Evolutionary conservation across 2,113 vertebrate species (phyloP).

Genomic region (Hippocampus abdominalis): DNA sequence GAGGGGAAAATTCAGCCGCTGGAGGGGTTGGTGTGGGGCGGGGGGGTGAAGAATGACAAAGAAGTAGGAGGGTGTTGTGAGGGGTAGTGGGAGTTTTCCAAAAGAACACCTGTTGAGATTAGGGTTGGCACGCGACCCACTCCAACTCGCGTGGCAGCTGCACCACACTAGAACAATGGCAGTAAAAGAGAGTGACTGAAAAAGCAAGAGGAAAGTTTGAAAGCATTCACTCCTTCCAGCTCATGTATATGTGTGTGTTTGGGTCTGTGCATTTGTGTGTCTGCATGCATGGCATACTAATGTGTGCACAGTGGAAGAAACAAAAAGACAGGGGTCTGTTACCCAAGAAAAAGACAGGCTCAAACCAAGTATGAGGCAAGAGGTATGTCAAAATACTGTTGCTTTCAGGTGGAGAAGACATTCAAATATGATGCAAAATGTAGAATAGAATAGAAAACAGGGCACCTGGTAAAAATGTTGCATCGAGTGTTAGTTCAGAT

Average conservation of each 20-base stretch:
- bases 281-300: conserved; percentile 42
- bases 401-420: conserved; percentile 26
- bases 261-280: conserved; percentile 20
- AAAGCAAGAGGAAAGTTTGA: conserved; percentile 64
- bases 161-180: conserved; percentile 66
- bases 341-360: conserved; percentile 40
- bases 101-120: conserved; percentile 71
- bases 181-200: conserved; percentile 54
- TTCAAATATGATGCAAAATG: conserved; percentile 1
- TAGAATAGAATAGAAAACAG: conserved; percentile 16
- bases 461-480: conserved; percentile 44
- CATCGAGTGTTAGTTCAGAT: background rate
- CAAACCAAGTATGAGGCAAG: conserved; percentile 42
- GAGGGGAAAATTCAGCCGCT: background rate
- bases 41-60: conserved; percentile 35
- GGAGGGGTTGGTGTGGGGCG: conserved; percentile 17
- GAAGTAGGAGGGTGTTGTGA: conserved; percentile 13
- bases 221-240: conserved; percentile 65
- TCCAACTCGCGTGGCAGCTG: conserved; percentile 66
- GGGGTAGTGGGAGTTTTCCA: conserved; percentile 35
- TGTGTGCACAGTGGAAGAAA: conserved; percentile 31
- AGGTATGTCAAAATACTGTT: conserved; percentile 55
- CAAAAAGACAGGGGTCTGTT: conserved; percentile 36
- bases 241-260: conserved; percentile 20
- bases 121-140: conserved; percentile 62